Base-by-base conservation (phyloP, 2,113 vertebrate species). In the Chaetodon trifascialis region DNA sequence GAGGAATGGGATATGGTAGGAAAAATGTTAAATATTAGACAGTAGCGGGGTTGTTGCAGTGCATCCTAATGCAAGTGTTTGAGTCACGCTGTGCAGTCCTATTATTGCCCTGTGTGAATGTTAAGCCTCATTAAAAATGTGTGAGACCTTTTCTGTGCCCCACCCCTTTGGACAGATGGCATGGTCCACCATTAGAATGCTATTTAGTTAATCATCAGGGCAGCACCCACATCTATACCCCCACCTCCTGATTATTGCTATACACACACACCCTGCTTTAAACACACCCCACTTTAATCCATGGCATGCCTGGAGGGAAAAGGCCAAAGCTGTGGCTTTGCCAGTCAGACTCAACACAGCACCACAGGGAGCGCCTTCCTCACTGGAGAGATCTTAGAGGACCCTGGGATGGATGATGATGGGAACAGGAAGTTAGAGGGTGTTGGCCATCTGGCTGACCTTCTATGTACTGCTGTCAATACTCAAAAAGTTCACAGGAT, bases 111-210 rank as follows among this genome's bases (percentile, higher is more conserved):
- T 71, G 83, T 86, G 84, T 87, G 90, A 93, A 91, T 87, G 88
- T 89, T 90, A 91, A 89, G 86, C 83, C 85, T 94, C 89, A 94
- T 95, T 94, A 94, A 93, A 86, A 95, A 94, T 65, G 85, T 93
- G 91, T 78, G 90, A 95, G 88, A 89, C 89, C 83, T 89, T 81
- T 88, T 68, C 74, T 67, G 78, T 58, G 71, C 81, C 72, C 79
- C 67, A 4, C 85, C 89, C 79, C 88, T 65, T 80, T 87, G 88
- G 92, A 94, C 94, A 95, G 94, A 95, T 95, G 94, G 93, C 44
- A 30, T 56, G 51, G 82, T 85, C 84, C 83, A 75, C 75, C 72
- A 93, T 91, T 84, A 91, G 79, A 90, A 89, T 93, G 86, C 87
- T 90, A 84, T 91, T 93, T 93, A 91, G 91, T 76, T 95, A 92